Evolutionary conservation across 2,797 vertebrate species (phyloP).

Genomic region (Sebastolobus altivelis): DNA sequence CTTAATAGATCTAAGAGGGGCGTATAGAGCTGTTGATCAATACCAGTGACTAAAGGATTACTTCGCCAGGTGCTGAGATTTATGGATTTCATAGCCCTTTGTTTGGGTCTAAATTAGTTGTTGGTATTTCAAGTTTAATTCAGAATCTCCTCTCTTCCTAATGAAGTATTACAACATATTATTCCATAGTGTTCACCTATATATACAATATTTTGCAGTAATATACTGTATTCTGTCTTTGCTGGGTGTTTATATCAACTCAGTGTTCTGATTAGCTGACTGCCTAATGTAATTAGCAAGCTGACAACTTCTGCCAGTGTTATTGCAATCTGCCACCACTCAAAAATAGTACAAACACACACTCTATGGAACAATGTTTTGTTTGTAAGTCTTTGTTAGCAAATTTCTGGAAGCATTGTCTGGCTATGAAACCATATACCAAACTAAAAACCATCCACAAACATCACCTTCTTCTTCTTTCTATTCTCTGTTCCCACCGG

Average conservation of each 20-base stretch:
- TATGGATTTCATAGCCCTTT: conserved; percentile 34
- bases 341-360: conserved; percentile 36
- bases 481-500: not conserved
- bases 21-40: conserved; percentile 45
- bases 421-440: not conserved
- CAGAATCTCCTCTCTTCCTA: conserved; percentile 7
- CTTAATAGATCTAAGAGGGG: conserved; percentile 28
- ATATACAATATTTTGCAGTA: not conserved
- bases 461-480: not conserved
- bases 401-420: not conserved
- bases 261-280: conserved; percentile 27
- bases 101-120: conserved; percentile 16
- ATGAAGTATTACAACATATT: not conserved
- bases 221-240: conserved; percentile 13
- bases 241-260: conserved; percentile 29
- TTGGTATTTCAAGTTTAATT: conserved; percentile 16
- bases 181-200: not conserved
- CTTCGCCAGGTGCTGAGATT: conserved; percentile 26
- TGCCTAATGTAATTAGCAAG: conserved; percentile 43
- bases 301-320: conserved; percentile 33
- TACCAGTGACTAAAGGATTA: conserved; percentile 39
- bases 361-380: conserved; percentile 1
- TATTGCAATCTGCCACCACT: conserved; percentile 47
- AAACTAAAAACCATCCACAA: not conserved
- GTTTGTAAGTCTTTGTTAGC: conserved; percentile 8